Conservation (phyloP, 2,797 vertebrate species). For the Pempheris klunzingeri region DNA sequence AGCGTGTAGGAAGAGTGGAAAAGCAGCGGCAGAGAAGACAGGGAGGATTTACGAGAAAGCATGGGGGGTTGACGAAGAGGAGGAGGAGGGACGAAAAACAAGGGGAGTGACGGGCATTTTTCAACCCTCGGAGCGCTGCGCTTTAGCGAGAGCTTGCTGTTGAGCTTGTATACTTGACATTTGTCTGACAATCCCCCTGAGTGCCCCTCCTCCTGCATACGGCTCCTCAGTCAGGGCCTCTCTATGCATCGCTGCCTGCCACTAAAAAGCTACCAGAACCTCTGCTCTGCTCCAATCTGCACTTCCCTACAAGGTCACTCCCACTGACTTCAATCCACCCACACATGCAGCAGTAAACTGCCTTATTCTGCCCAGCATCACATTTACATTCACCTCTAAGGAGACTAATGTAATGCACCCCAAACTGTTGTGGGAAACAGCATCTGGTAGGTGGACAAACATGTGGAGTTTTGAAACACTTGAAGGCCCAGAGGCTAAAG, state of each 20-base stretch:
- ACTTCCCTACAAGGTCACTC: slow-evolving; percentile 56
- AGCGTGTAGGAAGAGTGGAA: slow-evolving; percentile 21
- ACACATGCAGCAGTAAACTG: slow-evolving; percentile 57
- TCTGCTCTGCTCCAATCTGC: slow-evolving; percentile 59
- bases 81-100: slow-evolving; percentile 35
- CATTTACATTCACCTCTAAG: slow-evolving; percentile 27
- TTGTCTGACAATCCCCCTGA: slow-evolving; percentile 87
- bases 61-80: slow-evolving; percentile 13
- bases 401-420: slow-evolving; percentile 22
- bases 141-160: slow-evolving; percentile 63
- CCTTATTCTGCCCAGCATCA: slow-evolving; percentile 23
- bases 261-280: slow-evolving; percentile 66
- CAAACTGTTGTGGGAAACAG: slow-evolving; percentile 40
- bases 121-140: slow-evolving; percentile 36
- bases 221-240: slow-evolving; percentile 61
- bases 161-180: slow-evolving; percentile 86
- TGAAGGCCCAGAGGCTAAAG: slow-evolving; percentile 72
- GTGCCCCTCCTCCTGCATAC: slow-evolving; percentile 56
- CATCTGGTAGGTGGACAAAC: slow-evolving; percentile 59
- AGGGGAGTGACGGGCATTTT: slow-evolving; percentile 45
- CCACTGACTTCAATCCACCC: slow-evolving; percentile 51
- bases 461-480: slow-evolving; percentile 61
- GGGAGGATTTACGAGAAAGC: slow-evolving; percentile 37
- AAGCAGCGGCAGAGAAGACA: slow-evolving; percentile 14
- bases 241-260: slow-evolving; percentile 59